A percentile compares a stretch with the other conserved stretches of the same genome.
Evolutionary conservation across 2,888 invertebrate genomes (phyloP).

Genomic region (Synergus itoensis): DNA sequence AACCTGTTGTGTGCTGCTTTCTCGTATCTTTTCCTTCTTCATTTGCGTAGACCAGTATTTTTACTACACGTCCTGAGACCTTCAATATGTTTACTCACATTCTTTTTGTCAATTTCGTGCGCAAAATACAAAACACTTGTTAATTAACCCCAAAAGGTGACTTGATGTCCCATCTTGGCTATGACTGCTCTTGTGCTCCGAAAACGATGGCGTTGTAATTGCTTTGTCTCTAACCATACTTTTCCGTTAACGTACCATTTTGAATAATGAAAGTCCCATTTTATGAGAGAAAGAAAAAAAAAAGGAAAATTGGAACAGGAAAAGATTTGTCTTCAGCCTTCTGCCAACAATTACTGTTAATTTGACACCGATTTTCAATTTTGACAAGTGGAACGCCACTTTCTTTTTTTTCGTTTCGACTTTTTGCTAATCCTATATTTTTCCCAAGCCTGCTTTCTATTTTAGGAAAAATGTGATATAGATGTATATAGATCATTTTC

Average conservation of each 20-base stretch:
- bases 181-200: constrained; percentile 1
- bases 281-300: neutral
- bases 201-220: neutral
- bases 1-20: constrained; percentile 63
- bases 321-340: neutral
- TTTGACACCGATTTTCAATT: constrained; percentile 48
- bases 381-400: constrained; percentile 23
- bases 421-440: neutral
- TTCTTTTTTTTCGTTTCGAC: neutral
- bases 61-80: constrained; percentile 5
- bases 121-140: neutral
- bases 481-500: neutral
- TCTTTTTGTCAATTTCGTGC: neutral
- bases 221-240: constrained; percentile 11
- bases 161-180: neutral
- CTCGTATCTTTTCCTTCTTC: constrained; percentile 20
- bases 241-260: constrained; percentile 32
- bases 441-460: neutral
- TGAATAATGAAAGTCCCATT: constrained; percentile 16
- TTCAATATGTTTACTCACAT: neutral
- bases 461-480: neutral
- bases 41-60: constrained; percentile 21
- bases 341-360: constrained; percentile 42
- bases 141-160: constrained; percentile 12
- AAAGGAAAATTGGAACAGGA: neutral